A percentile compares a stretch with the other conserved stretches of the same genome.
Evolutionary conservation across 2,797 vertebrate species (phyloP).

Genomic region (Neosilurus mollespiculum): DNA sequence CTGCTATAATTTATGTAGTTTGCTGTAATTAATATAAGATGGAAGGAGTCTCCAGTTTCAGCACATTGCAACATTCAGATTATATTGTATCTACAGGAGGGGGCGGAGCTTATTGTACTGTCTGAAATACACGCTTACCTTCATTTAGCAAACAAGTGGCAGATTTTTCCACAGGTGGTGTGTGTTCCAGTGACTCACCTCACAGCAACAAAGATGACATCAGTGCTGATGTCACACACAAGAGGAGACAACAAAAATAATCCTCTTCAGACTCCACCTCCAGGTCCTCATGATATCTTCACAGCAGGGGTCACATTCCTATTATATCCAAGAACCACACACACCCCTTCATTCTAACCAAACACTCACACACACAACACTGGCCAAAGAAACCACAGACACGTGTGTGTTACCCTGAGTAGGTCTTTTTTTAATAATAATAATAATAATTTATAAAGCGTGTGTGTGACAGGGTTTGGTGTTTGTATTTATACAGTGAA

Average conservation of each 20-base stretch:
- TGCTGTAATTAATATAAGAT: no score
- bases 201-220: background rate
- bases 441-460: slow-evolving; percentile 64
- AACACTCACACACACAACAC: background rate
- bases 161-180: background rate
- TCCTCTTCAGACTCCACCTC: background rate
- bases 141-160: background rate
- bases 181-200: background rate
- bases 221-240: background rate
- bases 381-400: background rate
- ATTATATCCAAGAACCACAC: no score
- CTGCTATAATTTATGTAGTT: background rate
- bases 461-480: no score
- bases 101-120: background rate
- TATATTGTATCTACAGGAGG: background rate
- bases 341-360: background rate
- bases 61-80: background rate
- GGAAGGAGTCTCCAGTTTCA: background rate
- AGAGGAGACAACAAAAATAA: background rate
- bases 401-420: background rate
- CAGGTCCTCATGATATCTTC: background rate
- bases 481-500: background rate
- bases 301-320: background rate
- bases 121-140: background rate
- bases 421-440: slow-evolving; percentile 46